Evolutionary conservation across 2,797 vertebrate species (phyloP).

Genomic region (Corythornis leucogaster): DNA sequence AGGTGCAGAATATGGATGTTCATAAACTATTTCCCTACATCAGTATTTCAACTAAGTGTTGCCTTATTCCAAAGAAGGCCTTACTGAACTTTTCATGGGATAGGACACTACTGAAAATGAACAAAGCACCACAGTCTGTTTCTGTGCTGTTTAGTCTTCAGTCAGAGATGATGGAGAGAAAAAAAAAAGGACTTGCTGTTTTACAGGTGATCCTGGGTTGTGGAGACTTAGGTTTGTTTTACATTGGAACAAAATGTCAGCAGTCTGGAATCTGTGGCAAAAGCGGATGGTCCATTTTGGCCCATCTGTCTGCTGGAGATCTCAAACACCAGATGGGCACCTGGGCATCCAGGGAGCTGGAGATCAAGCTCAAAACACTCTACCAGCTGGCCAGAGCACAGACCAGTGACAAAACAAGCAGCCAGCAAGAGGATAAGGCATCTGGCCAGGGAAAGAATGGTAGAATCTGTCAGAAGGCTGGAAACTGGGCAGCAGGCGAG

Average conservation of each 20-base stretch:
- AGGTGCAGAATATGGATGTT: neutral
- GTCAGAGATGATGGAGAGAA: neutral
- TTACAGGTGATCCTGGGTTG: neutral
- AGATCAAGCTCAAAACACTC: neutral
- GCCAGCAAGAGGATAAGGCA: neutral
- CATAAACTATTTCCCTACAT: neutral
- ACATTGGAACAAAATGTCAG: neutral
- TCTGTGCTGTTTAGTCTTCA: neutral
- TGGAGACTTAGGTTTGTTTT: neutral
- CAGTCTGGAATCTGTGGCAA: neutral
- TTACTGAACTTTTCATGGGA: neutral
- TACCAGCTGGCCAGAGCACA: fast-evolving
- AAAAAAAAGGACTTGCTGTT: neutral
- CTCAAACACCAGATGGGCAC: neutral
- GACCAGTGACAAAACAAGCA: neutral
- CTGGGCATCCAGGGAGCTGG: neutral
- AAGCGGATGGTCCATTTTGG: neutral
- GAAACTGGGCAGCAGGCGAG: neutral
- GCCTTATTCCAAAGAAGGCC: neutral
- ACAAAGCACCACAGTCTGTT: neutral
- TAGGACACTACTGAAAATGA: neutral
- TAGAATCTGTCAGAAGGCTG: neutral
- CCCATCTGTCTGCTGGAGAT: neutral
- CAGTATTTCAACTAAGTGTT: neutral
- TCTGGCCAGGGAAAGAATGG: neutral